phyloP scores from a whole-genome alignment of 1,140 invertebrate genomes.

The Cotesia typhae region DNA sequence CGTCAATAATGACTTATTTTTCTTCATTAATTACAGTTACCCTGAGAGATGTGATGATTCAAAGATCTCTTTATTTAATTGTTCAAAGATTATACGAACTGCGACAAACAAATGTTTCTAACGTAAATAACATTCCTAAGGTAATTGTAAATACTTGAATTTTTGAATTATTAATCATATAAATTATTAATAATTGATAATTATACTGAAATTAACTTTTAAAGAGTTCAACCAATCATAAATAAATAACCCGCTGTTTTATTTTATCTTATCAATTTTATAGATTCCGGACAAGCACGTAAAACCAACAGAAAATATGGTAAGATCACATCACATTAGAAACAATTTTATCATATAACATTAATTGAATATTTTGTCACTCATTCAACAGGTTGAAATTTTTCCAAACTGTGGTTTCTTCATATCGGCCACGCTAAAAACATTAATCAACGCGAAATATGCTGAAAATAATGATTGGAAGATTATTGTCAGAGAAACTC shows the following conservation, averaged over 20 bases:
- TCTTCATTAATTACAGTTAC: background rate
- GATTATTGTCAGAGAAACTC: background rate
- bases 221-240: background rate
- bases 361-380: background rate
- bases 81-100: background rate
- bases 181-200: no score
- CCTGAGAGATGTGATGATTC: background rate
- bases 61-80: background rate
- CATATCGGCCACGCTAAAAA: background rate
- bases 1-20: background rate
- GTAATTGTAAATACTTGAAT: no score
- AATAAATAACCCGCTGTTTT: background rate
- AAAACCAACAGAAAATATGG: background rate
- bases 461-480: background rate
- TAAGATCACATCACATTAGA: background rate
- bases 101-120: background rate
- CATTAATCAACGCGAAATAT: background rate
- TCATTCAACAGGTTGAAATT: background rate
- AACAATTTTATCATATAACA: background rate
- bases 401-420: background rate
- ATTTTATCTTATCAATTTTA: background rate
- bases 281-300: background rate
- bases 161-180: no score
- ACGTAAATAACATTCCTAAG: background rate
- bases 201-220: background rate